phyloP scores from a whole-genome alignment of 2,797 vertebrate genomes.

The Hippocampus kuda region DNA sequence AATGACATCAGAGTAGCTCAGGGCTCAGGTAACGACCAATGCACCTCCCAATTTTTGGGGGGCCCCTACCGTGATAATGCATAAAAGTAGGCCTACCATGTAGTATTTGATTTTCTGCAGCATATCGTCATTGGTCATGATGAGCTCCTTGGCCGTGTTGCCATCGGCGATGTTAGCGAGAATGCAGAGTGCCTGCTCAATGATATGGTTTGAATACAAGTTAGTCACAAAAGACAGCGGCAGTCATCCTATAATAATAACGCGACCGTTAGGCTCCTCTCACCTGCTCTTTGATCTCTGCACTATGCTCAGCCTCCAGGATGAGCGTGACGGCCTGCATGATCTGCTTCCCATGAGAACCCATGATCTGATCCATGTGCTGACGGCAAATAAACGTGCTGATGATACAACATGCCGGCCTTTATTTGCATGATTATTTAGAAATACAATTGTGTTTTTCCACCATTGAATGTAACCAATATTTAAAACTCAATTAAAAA shows the following conservation, averaged over 20 bases:
- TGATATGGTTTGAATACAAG: not conserved
- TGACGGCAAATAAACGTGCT: conserved; percentile 42
- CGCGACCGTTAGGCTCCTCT: conserved; percentile 1
- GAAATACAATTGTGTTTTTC: too few relatives aligned
- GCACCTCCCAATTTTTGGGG: too few relatives aligned
- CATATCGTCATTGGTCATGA: conserved; percentile 98
- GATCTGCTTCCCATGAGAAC: conserved; percentile 96
- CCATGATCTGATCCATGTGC: conserved; percentile 99
- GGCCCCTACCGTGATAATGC: not conserved
- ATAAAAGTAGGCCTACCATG: conserved; percentile 69
- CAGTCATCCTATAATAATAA: not conserved
- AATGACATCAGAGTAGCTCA: too few relatives aligned
- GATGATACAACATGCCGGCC: not conserved
- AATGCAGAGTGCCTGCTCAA: conserved; percentile 87
- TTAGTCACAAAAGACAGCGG: not conserved
- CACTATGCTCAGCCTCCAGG: conserved; percentile 91
- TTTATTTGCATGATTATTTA: not conserved
- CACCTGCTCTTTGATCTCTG: conserved; percentile 98
- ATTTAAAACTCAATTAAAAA: too few relatives aligned
- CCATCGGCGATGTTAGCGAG: conserved; percentile 95
- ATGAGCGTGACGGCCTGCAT: conserved; percentile 98
- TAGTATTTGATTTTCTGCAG: conserved; percentile 99
- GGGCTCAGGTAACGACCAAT: too few relatives aligned
- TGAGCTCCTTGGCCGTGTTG: conserved; percentile 93
- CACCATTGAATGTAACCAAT: too few relatives aligned